phyloP scores from a whole-genome alignment of 2,888 invertebrate species.

The Drosophila ochracea region DNA sequence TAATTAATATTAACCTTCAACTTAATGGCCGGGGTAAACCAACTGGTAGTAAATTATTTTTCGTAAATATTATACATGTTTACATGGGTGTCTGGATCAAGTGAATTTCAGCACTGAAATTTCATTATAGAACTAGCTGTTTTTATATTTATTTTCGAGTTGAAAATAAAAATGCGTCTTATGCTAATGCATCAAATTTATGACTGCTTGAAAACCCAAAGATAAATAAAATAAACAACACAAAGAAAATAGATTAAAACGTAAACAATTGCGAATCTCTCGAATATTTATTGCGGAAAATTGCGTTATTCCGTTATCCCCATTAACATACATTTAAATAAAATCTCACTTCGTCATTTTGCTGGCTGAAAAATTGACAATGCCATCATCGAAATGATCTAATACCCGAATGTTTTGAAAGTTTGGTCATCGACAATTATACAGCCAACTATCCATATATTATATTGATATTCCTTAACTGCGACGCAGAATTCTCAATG shows the following conservation, averaged over 20 bases:
- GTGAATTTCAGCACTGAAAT: neutral
- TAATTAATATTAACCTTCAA: slow-evolving; percentile 1
- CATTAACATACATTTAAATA: slow-evolving; percentile 29
- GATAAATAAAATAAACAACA: neutral
- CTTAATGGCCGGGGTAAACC: slow-evolving; percentile 2
- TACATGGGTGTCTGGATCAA: neutral
- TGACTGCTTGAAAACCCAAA: no score
- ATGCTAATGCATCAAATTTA: neutral
- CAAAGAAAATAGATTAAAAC: neutral
- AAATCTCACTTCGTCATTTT: slow-evolving; percentile 24
- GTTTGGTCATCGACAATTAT: slow-evolving; percentile 74
- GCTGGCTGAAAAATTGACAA: slow-evolving; percentile 37
- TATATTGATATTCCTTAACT: slow-evolving; percentile 55
- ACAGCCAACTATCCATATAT: slow-evolving; percentile 49
- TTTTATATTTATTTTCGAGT: neutral
- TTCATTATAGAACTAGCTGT: neutral
- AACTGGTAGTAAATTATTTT: slow-evolving; percentile 7
- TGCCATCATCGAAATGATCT: slow-evolving; percentile 70
- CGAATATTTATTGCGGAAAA: neutral
- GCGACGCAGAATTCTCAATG: slow-evolving; percentile 67
- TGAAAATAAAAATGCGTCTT: neutral
- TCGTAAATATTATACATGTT: neutral
- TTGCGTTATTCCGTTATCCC: neutral
- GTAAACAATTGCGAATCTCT: neutral
- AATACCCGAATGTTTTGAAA: slow-evolving; percentile 53